Conservation (phyloP, 2,113 vertebrate genomes). For the Nipponia nippon region DNA sequence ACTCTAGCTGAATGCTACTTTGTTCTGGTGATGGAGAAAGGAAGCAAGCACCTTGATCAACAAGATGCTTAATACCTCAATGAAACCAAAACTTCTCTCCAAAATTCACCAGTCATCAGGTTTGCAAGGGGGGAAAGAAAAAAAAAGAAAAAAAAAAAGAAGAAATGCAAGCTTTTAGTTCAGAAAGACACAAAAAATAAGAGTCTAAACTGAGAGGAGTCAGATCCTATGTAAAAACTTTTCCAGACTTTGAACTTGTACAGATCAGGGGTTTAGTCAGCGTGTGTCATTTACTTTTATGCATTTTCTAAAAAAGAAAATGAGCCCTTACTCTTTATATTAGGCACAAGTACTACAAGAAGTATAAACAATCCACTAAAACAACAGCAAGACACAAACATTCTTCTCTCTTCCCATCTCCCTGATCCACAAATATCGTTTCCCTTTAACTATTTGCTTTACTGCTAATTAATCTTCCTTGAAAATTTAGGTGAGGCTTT, state of each 20-base stretch:
- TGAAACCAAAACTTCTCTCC: slow-evolving; percentile 7
- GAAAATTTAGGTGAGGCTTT: neutral
- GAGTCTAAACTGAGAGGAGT: neutral
- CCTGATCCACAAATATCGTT: neutral
- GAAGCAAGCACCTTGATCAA: neutral
- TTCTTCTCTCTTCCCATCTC: neutral
- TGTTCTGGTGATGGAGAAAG: neutral
- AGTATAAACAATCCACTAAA: neutral
- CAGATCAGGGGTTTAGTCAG: neutral
- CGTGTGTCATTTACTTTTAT: neutral
- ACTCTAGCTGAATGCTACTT: neutral
- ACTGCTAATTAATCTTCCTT: neutral
- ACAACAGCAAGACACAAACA: neutral
- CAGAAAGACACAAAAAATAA: neutral
- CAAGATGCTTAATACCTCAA: neutral
- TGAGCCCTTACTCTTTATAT: neutral
- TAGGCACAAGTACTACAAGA: neutral
- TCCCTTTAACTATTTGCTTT: neutral
- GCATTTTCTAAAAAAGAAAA: neutral
- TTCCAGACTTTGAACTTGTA: slow-evolving; percentile 43
- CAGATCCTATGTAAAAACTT: slow-evolving; percentile 2
- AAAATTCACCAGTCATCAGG: slow-evolving; percentile 14
- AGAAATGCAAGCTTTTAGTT: neutral
- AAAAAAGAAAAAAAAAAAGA: neutral
- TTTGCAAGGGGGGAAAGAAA: neutral